Conservation (phyloP, 2,797 vertebrate genomes). For the Sciurus vulgaris region DNA sequence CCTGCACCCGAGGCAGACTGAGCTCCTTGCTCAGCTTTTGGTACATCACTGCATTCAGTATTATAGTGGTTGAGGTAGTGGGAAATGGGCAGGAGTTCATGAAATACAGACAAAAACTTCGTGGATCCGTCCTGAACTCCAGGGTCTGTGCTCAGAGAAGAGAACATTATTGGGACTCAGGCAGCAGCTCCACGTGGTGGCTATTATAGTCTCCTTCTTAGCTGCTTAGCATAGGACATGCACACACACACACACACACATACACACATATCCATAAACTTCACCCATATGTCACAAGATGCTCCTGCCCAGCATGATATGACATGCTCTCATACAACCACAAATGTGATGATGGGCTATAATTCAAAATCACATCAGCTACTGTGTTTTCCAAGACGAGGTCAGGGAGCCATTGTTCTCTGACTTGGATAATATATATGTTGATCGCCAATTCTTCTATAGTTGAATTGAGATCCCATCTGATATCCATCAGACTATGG, state of each 20-base stretch:
- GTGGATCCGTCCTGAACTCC: not conserved
- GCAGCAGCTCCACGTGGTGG: not conserved
- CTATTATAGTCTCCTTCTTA: not conserved
- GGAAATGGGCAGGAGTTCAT: not conserved
- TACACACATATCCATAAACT: not conserved
- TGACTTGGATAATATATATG: not conserved
- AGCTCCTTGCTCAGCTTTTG: not conserved
- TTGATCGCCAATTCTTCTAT: not conserved
- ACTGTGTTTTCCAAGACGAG: not conserved
- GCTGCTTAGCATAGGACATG: not conserved
- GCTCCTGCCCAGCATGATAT: not conserved
- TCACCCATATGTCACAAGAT: not conserved
- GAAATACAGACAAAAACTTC: too few relatives aligned
- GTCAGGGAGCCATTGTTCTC: not conserved
- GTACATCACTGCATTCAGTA: not conserved
- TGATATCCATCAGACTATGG: conserved; percentile 21
- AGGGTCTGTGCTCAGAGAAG: not conserved
- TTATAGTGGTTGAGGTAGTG: not conserved
- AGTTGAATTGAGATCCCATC: not conserved
- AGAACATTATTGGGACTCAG: not conserved
- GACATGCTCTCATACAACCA: not conserved
- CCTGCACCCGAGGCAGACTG: not conserved
- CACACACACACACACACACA: not conserved
- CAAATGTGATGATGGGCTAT: not conserved
- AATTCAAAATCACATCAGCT: not conserved